Evolutionary conservation across 2,113 vertebrate genomes (phyloP).

Genomic region (Ciconia boyciana): DNA sequence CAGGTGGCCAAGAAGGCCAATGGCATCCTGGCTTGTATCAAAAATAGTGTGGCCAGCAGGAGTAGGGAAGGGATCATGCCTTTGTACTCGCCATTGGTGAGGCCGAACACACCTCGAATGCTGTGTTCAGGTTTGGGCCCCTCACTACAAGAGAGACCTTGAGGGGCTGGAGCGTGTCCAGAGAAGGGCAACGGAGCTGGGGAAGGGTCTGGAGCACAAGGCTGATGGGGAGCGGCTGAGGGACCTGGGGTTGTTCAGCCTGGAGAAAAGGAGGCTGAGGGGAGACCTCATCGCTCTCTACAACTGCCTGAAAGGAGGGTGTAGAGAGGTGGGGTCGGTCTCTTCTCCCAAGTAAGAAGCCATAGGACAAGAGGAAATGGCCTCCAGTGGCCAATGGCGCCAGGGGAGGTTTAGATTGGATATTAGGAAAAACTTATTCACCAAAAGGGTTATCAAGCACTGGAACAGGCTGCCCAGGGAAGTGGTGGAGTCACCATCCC

Average conservation of each 20-base stretch:
- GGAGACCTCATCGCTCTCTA: background rate
- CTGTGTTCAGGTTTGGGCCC: background rate
- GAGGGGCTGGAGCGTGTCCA: background rate
- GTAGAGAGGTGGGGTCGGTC: background rate
- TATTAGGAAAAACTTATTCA: background rate
- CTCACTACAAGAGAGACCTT: background rate
- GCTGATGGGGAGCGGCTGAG: background rate
- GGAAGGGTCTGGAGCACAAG: background rate
- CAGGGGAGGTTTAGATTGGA: background rate
- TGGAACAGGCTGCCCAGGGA: background rate
- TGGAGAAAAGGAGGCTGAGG: background rate
- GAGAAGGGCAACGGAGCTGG: background rate
- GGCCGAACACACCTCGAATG: background rate
- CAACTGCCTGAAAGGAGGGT: background rate
- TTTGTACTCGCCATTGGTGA: too few relatives aligned
- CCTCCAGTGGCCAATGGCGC: background rate
- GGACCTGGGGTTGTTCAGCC: background rate
- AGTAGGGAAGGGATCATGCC: too few relatives aligned
- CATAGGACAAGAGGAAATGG: background rate
- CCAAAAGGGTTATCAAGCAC: background rate
- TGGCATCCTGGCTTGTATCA: too few relatives aligned
- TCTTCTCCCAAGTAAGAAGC: background rate
- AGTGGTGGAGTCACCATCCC: background rate
- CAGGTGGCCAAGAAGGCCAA: too few relatives aligned
- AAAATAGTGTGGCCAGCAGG: too few relatives aligned